Base-by-base conservation (phyloP, 2,113 vertebrate genomes). In the Diadophis punctatus region DNA sequence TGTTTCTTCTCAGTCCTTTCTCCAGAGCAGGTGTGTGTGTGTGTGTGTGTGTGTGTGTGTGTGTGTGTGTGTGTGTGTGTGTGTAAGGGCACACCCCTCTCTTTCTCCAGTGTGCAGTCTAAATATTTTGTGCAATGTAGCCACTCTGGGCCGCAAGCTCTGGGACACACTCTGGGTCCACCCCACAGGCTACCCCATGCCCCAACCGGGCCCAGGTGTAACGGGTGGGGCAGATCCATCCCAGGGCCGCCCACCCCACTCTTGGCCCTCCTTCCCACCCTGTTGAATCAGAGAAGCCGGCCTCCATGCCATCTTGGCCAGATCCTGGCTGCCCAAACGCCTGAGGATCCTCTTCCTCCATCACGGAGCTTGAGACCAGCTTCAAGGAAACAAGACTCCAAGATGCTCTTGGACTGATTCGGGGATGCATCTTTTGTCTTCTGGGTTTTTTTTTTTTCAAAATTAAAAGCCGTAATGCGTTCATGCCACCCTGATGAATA, bases 381-480 rank as follows among this genome's bases (percentile, higher is more conserved):
- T 93, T 94, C 91, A 52, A 92, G 84, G 86, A 90, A 49, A 0
- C 0, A 93, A 56, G 0, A 0, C 52, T 18, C 91, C 43, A 56
- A 34, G 86, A 53, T 90, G 84, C 84, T 90, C 88, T 84, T 63
- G 95, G 90, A 90, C 43, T 68, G 58, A 60, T 56, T 34, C 48
- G 49, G 91, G 91, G 94, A 90, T 86, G 55, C 90, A 88, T 94
- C 92, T 94, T 93, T 88, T 92, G 93, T 94, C 63, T 89, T 43
- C 85, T 90, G n/a, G n/a, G 63, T 63, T 91, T 95, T 95, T 95
- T 94, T 3, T 22, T 1, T 4, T 2, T 20, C 9, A 1, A 4
- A 95, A 96, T 96, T 96, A 96, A 95, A 95, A 94, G 84, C 63
- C 34, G 55, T 94, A 89, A 84, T 92, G 60, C 91, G 95, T 94